A percentile compares a stretch with the other conserved stretches of the same genome.
These are phyloP conservation scores for Samia ricini DNA, from an alignment of 1,140 invertebrate species.

Conservation along the genomic window DNA sequence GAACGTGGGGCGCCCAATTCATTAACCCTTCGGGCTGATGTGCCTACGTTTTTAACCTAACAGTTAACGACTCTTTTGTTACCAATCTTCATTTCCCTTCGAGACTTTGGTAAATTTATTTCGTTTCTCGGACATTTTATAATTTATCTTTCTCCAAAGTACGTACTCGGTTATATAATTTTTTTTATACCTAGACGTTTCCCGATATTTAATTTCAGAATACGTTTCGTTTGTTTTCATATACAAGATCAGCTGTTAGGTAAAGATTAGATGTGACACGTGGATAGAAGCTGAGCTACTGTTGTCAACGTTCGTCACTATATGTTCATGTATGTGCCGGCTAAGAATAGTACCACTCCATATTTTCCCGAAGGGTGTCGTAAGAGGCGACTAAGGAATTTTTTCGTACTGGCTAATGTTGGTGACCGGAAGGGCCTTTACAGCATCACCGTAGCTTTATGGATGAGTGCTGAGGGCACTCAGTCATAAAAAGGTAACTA, in stretches of 20 bases:
- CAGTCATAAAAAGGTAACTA: no score
- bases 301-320: no score
- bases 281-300: no score
- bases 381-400: no score
- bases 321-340: no score
- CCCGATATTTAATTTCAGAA: neutral
- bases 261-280: neutral
- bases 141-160: neutral
- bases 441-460: no score
- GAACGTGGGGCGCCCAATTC: constrained; percentile 13
- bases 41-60: neutral
- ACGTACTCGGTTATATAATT: neutral
- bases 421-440: no score
- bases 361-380: no score
- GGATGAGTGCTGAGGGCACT: no score
- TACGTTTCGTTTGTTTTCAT: neutral
- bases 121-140: neutral
- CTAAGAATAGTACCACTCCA: no score
- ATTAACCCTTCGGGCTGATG: constrained; percentile 15
- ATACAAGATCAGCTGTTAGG: neutral
- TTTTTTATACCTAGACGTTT: neutral
- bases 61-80: constrained; percentile 3
- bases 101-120: constrained; percentile 6
- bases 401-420: no score
- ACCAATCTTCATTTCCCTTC: constrained; percentile 8